Evolutionary conservation across 2,888 invertebrate species (phyloP).

Genomic region (Peribatodes rhomboidaria): DNA sequence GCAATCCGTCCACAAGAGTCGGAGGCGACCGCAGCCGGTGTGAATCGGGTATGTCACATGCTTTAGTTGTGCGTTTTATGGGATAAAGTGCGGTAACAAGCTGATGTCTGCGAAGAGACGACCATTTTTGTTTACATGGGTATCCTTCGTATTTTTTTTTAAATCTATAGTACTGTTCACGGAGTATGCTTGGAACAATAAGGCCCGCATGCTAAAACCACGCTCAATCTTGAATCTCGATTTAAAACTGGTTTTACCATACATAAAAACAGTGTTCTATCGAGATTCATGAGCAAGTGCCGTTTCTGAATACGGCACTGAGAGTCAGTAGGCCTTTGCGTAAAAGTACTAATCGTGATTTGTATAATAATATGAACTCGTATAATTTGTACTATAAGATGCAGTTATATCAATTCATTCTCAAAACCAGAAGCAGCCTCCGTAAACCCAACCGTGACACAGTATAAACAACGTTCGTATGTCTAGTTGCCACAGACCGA

Average conservation of each 20-base stretch:
- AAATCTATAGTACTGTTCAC: conserved; percentile 28
- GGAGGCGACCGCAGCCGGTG: conserved; percentile 77
- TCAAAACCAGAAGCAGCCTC: conserved; percentile 30
- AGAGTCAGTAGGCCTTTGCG: not conserved
- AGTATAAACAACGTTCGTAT: conserved; percentile 38
- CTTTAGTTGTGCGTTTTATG: conserved; percentile 68
- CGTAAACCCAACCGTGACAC: conserved; percentile 41
- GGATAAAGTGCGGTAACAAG: conserved; percentile 62
- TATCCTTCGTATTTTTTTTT: conserved; percentile 10
- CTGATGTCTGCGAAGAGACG: conserved; percentile 17
- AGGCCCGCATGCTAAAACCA: no score
- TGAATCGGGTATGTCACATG: conserved; percentile 83
- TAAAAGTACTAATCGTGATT: not conserved
- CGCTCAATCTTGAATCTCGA: no score
- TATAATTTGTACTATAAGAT: not conserved
- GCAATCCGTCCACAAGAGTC: conserved; percentile 59
- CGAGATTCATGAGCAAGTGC: no score
- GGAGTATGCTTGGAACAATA: conserved; percentile 37
- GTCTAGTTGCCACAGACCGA: conserved; percentile 33
- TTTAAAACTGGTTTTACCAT: no score
- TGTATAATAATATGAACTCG: not conserved
- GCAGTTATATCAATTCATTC: not conserved
- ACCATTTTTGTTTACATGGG: conserved; percentile 3
- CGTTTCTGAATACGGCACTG: no score
- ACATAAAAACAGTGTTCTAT: no score